Percentiles rank a stretch among this genome's conserved stretches.
phyloP scores from a whole-genome alignment of 1,140 invertebrate species.

The Drosophila santomea region DNA sequence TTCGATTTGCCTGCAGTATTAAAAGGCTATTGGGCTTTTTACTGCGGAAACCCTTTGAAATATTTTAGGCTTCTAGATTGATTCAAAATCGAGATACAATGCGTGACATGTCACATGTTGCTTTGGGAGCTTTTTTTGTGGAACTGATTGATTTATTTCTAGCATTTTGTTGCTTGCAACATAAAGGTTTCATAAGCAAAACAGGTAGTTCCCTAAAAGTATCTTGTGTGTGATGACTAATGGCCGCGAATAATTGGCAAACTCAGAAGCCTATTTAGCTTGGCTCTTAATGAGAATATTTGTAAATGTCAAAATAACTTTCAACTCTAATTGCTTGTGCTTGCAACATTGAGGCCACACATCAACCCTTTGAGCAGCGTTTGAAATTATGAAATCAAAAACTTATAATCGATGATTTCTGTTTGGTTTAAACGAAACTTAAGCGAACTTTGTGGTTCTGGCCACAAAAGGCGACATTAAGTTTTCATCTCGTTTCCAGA shows the following conservation, averaged over 20 bases:
- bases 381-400: neutral
- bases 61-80: conserved; percentile 8
- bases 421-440: neutral
- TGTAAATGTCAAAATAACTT: no score
- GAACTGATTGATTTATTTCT: neutral
- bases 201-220: no score
- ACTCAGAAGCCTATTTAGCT: no score
- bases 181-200: neutral
- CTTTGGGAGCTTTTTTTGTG: neutral
- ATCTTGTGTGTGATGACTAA: neutral
- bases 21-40: conserved; percentile 20
- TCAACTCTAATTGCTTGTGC: no score
- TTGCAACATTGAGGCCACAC: no score
- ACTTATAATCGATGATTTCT: neutral
- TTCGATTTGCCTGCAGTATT: conserved; percentile 26
- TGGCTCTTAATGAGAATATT: no score
- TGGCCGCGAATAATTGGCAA: neutral
- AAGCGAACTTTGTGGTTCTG: neutral
- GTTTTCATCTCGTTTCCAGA: conserved; percentile 30
- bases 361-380: no score
- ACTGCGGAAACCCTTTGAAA: conserved; percentile 11
- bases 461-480: conserved; percentile 5
- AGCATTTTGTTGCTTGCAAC: no score
- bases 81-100: conserved; percentile 19
- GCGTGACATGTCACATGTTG: neutral